These are phyloP conservation scores for Trichopria drosophilae DNA, from an alignment of 2,888 invertebrate species.

Conservation along the genomic window DNA sequence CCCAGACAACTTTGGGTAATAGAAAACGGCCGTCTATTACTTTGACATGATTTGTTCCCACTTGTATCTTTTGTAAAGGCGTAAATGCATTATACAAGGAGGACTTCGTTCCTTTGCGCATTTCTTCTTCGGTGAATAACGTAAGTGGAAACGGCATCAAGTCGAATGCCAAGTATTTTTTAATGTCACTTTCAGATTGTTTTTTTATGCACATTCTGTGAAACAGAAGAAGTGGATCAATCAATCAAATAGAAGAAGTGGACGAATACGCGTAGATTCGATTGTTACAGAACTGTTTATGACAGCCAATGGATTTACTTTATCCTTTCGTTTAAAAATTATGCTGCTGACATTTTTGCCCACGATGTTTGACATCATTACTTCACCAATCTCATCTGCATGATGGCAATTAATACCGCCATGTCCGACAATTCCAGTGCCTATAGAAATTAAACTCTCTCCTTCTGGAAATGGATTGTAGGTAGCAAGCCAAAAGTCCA, in stretches of 20 bases:
- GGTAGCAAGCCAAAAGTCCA: too few relatives aligned
- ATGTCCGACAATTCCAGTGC: conserved; percentile 41
- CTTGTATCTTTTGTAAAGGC: not conserved
- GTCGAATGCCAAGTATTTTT: not conserved
- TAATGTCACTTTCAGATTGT: not conserved
- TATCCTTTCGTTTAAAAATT: conserved; percentile 40
- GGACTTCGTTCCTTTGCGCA: too few relatives aligned
- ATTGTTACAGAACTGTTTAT: not conserved
- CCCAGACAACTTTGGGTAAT: conserved; percentile 3
- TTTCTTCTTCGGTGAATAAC: too few relatives aligned
- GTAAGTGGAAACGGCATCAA: not conserved
- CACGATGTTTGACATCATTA: conserved; percentile 42
- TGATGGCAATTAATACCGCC: conserved; percentile 36
- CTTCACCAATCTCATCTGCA: conserved; percentile 36
- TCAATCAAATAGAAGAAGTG: too few relatives aligned
- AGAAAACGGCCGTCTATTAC: conserved; percentile 43
- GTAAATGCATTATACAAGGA: conserved; percentile 4
- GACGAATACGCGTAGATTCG: not conserved
- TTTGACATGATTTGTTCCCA: not conserved
- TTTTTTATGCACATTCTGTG: conserved; percentile 1
- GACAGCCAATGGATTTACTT: too few relatives aligned
- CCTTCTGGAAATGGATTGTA: too few relatives aligned
- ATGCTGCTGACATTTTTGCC: conserved; percentile 36
- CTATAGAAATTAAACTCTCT: conserved; percentile 30
- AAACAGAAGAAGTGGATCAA: conserved; percentile 2